A percentile compares a stretch with the other conserved stretches of the same genome.
phyloP scores from a whole-genome alignment of 1,140 invertebrate genomes.

The Pygmarrhopalites habei region DNA sequence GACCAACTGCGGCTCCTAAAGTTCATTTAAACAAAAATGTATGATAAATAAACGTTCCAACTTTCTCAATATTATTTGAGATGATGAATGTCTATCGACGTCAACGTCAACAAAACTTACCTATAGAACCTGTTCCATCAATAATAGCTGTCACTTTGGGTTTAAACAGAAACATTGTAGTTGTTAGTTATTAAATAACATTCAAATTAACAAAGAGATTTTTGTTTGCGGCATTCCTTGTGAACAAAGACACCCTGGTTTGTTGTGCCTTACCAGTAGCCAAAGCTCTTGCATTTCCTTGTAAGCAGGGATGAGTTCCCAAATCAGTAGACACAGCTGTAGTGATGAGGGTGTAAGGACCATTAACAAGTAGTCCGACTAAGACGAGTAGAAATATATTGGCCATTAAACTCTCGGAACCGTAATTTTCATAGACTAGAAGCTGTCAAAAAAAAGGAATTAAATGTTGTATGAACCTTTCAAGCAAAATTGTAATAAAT shows the following conservation, averaged over 20 bases:
- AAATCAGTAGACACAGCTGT: slow-evolving; percentile 92
- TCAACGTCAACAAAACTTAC: slow-evolving; percentile 44
- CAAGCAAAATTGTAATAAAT: neutral
- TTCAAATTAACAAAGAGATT: too few relatives aligned
- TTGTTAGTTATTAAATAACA: too few relatives aligned
- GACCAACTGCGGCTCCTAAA: slow-evolving; percentile 75
- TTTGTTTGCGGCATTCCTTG: too few relatives aligned
- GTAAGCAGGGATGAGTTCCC: slow-evolving; percentile 76
- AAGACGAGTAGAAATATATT: slow-evolving; percentile 66
- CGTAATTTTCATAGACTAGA: slow-evolving; percentile 67
- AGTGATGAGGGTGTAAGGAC: slow-evolving; percentile 91
- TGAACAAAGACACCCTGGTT: too few relatives aligned
- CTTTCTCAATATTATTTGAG: neutral
- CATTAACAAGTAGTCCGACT: slow-evolving; percentile 80
- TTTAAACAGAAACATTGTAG: too few relatives aligned
- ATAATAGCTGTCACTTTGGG: slow-evolving; percentile 94
- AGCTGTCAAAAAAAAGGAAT: slow-evolving; percentile 53
- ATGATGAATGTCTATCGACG: neutral
- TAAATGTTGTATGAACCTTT: neutral
- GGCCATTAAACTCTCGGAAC: slow-evolving; percentile 52
- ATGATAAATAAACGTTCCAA: neutral
- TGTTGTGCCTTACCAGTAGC: too few relatives aligned
- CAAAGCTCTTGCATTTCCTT: slow-evolving; percentile 77
- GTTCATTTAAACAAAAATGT: slow-evolving; percentile 12
- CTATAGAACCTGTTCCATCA: slow-evolving; percentile 89